A percentile compares a stretch with the other conserved stretches of the same genome.
Conservation (phyloP, 2,797 vertebrate genomes). For the Amniataba percoides region DNA sequence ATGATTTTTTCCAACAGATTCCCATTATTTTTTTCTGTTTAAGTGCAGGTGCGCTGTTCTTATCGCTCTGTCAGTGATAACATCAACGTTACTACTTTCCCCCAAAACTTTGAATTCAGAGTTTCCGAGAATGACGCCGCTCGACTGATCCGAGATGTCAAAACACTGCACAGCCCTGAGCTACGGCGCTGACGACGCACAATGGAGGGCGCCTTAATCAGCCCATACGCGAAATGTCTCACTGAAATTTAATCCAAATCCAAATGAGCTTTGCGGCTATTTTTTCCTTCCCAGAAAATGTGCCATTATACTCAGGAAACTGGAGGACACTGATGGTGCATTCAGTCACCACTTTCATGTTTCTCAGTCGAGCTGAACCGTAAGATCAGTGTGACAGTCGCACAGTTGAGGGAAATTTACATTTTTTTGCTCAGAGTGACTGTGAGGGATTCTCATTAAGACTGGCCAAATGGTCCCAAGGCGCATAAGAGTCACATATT, state of each 20-base stretch:
- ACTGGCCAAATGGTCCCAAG: conserved; percentile 13
- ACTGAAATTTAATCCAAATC: conserved; percentile 77
- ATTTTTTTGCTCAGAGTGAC: conserved; percentile 31
- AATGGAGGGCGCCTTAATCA: conserved; percentile 67
- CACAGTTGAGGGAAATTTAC: conserved; percentile 43
- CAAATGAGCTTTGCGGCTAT: conserved; percentile 73
- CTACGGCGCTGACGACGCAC: conserved; percentile 39
- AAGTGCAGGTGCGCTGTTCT: conserved; percentile 6
- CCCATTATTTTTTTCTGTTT: neutral
- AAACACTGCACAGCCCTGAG: conserved; percentile 46
- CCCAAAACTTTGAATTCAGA: conserved; percentile 7
- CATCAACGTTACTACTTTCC: conserved; percentile 5
- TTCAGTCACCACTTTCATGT: conserved; percentile 62
- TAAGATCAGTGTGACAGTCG: conserved; percentile 55
- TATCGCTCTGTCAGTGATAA: conserved; percentile 17
- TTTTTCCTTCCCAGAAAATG: conserved; percentile 67
- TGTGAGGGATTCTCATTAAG: conserved; percentile 55
- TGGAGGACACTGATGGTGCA: conserved; percentile 48
- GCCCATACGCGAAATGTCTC: conserved; percentile 64
- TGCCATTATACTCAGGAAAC: conserved; percentile 69
- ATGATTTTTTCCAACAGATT: conserved; percentile 19
- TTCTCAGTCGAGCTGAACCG: conserved; percentile 37
- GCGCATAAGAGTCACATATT: conserved; percentile 22
- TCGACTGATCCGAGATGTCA: conserved; percentile 50
- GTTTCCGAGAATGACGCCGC: conserved; percentile 34